A percentile compares a stretch with the other conserved stretches of the same genome.
phyloP scores from a whole-genome alignment of 2,113 vertebrate genomes.

The Sciurus niger region DNA sequence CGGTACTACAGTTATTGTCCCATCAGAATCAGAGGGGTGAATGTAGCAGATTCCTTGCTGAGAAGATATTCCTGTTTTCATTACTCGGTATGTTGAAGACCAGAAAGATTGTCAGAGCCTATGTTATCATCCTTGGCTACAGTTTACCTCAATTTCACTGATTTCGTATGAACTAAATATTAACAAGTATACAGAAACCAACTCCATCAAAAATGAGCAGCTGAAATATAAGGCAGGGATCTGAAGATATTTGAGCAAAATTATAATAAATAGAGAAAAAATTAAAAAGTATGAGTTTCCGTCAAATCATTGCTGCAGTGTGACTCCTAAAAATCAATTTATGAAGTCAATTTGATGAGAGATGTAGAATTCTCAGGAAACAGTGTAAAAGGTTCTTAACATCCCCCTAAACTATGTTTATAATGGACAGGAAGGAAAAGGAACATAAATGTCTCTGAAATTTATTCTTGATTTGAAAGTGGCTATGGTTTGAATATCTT shows the following conservation, averaged over 20 bases:
- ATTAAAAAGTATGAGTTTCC: conserved; percentile 53
- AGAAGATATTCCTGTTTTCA: neutral
- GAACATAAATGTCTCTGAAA: conserved; percentile 8
- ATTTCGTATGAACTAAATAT: conserved; percentile 58
- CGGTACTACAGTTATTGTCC: too few relatives aligned
- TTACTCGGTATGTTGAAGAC: neutral
- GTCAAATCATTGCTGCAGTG: neutral
- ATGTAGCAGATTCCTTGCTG: neutral
- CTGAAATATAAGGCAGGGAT: conserved; percentile 39
- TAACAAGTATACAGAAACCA: neutral
- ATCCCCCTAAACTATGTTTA: conserved; percentile 42
- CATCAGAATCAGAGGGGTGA: neutral
- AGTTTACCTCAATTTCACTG: neutral
- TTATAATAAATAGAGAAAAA: neutral
- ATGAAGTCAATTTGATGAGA: neutral
- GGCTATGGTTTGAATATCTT: conserved; percentile 28
- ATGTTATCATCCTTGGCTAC: neutral
- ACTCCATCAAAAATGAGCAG: conserved; percentile 43
- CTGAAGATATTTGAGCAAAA: neutral
- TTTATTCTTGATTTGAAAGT: conserved; percentile 54
- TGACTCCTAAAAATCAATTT: conserved; percentile 41
- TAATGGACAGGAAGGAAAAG: neutral
- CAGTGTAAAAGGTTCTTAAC: conserved; percentile 19
- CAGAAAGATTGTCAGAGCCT: neutral
- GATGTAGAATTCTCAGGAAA: conserved; percentile 41